Percentiles rank a stretch among this genome's conserved stretches.
Evolutionary conservation across 1,140 invertebrate genomes (phyloP).

Genomic region (Caenorhabditis inopinata): DNA sequence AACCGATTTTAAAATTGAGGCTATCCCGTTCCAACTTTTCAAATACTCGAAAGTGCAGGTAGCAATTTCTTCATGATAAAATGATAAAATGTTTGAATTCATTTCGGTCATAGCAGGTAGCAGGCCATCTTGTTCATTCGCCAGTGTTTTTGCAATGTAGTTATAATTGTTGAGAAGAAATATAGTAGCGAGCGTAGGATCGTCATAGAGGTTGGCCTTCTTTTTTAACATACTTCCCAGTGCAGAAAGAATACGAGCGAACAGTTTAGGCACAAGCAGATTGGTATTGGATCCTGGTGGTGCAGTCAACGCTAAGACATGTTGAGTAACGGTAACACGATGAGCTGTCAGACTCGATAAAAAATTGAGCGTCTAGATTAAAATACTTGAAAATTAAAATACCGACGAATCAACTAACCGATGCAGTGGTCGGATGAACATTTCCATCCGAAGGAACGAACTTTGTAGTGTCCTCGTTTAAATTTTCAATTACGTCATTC

Average conservation of each 20-base stretch:
- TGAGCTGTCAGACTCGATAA: conserved; percentile 30
- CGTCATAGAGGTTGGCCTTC: conserved; percentile 45
- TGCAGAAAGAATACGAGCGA: conserved; percentile 43
- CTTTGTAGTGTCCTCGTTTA: conserved; percentile 41
- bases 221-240: conserved; percentile 34
- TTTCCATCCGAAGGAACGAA: conserved; percentile 50
- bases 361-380: conserved; percentile 39
- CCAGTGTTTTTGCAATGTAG: conserved; percentile 45
- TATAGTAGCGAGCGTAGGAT: conserved; percentile 29
- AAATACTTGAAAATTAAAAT: background rate
- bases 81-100: conserved; percentile 45
- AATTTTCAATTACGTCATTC: conserved; percentile 37
- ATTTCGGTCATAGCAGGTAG: conserved; percentile 35
- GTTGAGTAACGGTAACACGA: conserved; percentile 44
- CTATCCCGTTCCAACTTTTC: conserved; percentile 35
- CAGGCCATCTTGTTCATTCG: conserved; percentile 36
- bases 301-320: conserved; percentile 33
- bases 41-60: conserved; percentile 33
- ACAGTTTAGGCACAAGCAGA: conserved; percentile 32
- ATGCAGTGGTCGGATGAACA: conserved; percentile 51
- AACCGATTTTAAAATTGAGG: background rate
- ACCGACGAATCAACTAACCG: background rate
- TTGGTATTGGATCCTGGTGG: background rate
- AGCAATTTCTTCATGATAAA: conserved; percentile 35
- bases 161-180: conserved; percentile 50